Evolutionary conservation across 2,113 vertebrate species (phyloP).

Genomic region (Lepus europaeus): DNA sequence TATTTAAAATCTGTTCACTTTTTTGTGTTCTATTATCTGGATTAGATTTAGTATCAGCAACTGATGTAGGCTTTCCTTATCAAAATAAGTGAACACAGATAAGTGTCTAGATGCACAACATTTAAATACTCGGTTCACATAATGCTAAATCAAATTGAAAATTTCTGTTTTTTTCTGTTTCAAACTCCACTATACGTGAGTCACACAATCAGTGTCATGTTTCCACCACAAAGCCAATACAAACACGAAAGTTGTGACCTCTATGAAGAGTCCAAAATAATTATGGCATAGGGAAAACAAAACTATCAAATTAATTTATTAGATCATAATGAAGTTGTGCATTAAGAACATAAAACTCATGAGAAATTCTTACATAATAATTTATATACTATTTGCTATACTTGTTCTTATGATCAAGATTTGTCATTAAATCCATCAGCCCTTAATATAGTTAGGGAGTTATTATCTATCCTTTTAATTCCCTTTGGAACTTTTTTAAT

Average conservation of each 20-base stretch:
- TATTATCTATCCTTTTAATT: neutral
- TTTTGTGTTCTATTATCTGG: neutral
- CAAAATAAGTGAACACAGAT: neutral
- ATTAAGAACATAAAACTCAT: neutral
- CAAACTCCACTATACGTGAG: neutral
- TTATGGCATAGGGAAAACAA: neutral
- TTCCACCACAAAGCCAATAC: neutral
- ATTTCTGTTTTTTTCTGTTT: neutral
- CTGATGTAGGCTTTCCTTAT: neutral
- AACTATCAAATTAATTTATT: constrained; percentile 8
- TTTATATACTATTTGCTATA: neutral
- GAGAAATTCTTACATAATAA: constrained; percentile 19
- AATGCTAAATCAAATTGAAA: neutral
- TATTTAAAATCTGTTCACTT: neutral
- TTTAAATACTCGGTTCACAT: neutral
- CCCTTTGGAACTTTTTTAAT: constrained; percentile 42
- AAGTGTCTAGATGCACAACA: neutral
- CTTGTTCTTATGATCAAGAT: neutral
- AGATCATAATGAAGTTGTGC: neutral
- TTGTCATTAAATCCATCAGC: neutral
- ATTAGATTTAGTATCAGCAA: neutral
- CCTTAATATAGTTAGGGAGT: neutral
- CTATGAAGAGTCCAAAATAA: neutral
- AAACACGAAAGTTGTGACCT: neutral
- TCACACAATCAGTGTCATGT: neutral